Evolutionary conservation across 2,797 vertebrate genomes (phyloP), one percentile per base, ranked within the genome.

Genomic region (Enteromius thamalakanensis): DNA sequence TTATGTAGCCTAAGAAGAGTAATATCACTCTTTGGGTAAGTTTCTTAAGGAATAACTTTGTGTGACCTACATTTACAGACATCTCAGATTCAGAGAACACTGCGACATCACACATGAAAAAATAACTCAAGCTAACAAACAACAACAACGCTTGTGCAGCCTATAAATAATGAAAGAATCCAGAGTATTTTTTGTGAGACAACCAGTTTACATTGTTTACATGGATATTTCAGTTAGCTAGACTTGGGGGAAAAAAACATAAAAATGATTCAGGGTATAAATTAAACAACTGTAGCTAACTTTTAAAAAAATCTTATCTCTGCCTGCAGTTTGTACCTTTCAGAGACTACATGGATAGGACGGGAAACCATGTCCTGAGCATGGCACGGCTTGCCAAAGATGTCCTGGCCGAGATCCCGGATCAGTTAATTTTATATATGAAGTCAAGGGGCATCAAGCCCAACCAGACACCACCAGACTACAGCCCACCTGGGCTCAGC

Each of bases 351-450:
- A 96, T 98, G 94, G 96, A 96, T 84, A 96, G 96, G 75, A 96
- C 96, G 0, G 96, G 95, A 3, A 97, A 97, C 91, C 95, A 98
- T 0, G 96, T 97, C 84, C 92, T 98, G 82, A 98, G 97, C 91
- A 98, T 98, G 97, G 96, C 97, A 0, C 95, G 98, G 81, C 94
- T 99, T 90, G 98, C 97, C 75, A 98, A 98, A 69, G 98, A 99
- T 0, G 97, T 99, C 45, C 94, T 99, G 91, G 98, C 98, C 0
- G 98, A 99, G 94, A 99, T 99, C 88, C 98, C 98, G 0, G 98
- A 99, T 88, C 98, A 99, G 92, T 95, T 99, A 79, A 97, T 99
- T 83, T 97, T 96, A 91, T 98, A 97, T 92, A 99, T 99, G 98
- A 99, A 97, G 93, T 96, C 94, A 37, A 95, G 95, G 29, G 96